These are phyloP conservation scores for Anseranas semipalmata DNA, from an alignment of 2,113 vertebrate species.

Conservation along the genomic window DNA sequence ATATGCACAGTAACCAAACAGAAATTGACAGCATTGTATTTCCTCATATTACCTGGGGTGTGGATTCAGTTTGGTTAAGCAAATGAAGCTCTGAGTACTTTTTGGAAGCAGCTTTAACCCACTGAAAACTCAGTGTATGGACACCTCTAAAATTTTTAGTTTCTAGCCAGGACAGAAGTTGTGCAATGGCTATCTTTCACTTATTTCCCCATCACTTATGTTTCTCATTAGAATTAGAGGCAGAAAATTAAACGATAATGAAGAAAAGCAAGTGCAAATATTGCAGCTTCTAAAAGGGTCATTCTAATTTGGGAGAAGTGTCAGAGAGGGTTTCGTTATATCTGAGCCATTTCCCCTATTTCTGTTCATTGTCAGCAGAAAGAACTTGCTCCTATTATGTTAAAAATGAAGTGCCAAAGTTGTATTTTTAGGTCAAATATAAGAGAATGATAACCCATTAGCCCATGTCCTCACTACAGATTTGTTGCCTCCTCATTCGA, in stretches of 20 bases:
- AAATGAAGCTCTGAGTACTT: not conserved
- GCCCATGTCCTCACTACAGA: not conserved
- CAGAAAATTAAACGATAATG: not conserved
- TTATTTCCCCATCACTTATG: not conserved
- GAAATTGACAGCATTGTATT: not conserved
- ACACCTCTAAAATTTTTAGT: not conserved
- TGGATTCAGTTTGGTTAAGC: not conserved
- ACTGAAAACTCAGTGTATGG: not conserved
- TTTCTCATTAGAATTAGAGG: not conserved
- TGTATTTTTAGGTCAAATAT: constrained; percentile 32
- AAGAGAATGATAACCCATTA: constrained; percentile 38
- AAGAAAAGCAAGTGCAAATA: constrained; percentile 20
- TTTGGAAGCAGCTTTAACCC: not conserved
- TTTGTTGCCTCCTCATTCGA: not conserved
- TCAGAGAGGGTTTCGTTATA: constrained; percentile 6
- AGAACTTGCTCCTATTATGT: not conserved
- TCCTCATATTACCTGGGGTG: not conserved
- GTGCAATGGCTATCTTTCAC: not conserved
- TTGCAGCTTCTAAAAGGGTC: not conserved
- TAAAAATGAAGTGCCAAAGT: constrained; percentile 28
- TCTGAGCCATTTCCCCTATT: constrained; percentile 34
- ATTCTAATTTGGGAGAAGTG: constrained; percentile 9
- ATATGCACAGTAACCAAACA: not conserved
- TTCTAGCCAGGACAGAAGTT: not conserved
- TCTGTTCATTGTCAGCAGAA: constrained; percentile 32